phyloP scores from a whole-genome alignment of 2,113 vertebrate genomes.

The Urocynchramus pylzowi region DNA sequence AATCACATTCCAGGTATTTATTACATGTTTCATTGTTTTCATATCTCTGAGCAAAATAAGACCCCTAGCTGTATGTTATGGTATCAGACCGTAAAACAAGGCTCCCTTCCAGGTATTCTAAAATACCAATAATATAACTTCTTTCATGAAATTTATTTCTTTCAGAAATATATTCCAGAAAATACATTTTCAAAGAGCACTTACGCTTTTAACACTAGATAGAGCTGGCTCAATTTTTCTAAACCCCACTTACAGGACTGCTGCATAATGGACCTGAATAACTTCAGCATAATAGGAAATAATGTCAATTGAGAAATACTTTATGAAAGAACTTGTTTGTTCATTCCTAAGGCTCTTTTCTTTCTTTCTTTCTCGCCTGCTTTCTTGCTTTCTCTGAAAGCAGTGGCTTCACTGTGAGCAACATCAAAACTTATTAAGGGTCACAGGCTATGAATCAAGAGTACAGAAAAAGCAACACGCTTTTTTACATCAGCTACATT shows the following conservation, averaged over 20 bases:
- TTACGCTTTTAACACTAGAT: background rate
- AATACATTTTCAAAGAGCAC: background rate
- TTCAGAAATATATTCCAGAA: background rate
- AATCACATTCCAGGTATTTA: background rate
- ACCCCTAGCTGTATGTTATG: background rate
- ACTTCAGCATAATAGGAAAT: background rate
- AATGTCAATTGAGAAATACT: conserved; percentile 12
- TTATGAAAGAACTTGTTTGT: conserved; percentile 47
- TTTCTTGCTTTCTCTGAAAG: conserved; percentile 31
- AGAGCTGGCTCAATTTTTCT: background rate
- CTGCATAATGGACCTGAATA: background rate
- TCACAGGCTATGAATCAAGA: conserved; percentile 47
- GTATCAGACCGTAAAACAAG: background rate
- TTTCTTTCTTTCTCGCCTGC: background rate
- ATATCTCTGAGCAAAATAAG: background rate
- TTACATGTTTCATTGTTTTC: background rate
- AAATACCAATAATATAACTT: background rate
- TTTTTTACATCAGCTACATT: background rate
- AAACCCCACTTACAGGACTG: background rate
- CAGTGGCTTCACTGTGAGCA: background rate
- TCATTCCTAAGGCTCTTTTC: conserved; percentile 18
- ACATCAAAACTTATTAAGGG: conserved; percentile 32
- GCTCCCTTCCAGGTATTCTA: background rate
- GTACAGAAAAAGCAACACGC: background rate
- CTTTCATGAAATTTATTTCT: background rate